These are phyloP conservation scores for Drosophila suzukii DNA, from an alignment of 1,140 invertebrate species.

Conservation along the genomic window DNA sequence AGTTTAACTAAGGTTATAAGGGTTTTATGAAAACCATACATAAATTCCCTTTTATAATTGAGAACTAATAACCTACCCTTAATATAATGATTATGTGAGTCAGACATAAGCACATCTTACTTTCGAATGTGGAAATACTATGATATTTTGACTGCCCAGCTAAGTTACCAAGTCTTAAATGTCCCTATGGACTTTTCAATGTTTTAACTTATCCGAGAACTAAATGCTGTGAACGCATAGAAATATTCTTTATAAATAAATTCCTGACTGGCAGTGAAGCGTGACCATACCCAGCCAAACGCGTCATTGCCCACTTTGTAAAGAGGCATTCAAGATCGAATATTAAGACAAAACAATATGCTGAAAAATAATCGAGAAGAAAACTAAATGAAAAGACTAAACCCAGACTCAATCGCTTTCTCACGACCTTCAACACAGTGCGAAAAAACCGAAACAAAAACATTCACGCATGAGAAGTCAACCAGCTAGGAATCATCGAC, in stretches of 20 bases:
- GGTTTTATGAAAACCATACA: no score
- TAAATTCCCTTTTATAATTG: no score
- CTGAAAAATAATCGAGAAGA: conserved; percentile 22
- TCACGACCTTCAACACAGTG: conserved; percentile 40
- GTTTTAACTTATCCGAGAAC: conserved; percentile 13
- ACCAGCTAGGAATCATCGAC: conserved; percentile 24
- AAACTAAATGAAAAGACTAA: conserved; percentile 52
- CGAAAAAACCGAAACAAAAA: conserved; percentile 21
- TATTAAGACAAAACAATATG: conserved; percentile 12
- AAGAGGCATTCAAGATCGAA: conserved; percentile 22
- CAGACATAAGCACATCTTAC: no score
- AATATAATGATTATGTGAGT: no score
- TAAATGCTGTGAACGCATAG: conserved; percentile 10
- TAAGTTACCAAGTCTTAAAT: neutral
- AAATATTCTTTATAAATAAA: conserved; percentile 33
- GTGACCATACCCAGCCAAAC: conserved; percentile 39
- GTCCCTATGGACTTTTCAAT: neutral
- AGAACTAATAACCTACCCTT: no score
- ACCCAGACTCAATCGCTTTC: conserved; percentile 29
- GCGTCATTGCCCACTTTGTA: conserved; percentile 63
- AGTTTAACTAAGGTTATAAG: no score
- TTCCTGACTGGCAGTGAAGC: conserved; percentile 52
- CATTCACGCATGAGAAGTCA: conserved; percentile 68
- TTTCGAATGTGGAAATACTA: no score
- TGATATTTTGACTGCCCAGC: neutral